Evolutionary conservation across 2,113 vertebrate species (phyloP).

Genomic region (Climacteris rufus): DNA sequence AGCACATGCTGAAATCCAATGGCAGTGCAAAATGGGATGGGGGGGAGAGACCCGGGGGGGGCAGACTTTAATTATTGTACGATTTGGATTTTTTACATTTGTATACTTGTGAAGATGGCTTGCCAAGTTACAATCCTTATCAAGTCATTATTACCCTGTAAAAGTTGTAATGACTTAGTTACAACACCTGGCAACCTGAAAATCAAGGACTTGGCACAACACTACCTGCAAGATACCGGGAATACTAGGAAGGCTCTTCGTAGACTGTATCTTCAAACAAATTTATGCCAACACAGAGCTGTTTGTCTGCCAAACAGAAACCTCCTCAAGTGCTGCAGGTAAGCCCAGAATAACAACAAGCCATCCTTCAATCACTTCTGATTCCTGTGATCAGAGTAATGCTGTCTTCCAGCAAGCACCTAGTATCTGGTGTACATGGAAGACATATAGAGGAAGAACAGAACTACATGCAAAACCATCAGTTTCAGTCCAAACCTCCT

Average conservation of each 20-base stretch:
- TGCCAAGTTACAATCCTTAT: neutral
- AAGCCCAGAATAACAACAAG: neutral
- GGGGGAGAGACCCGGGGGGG: rapidly evolving
- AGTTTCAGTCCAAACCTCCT: neutral
- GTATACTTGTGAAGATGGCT: neutral
- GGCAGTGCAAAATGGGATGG: neutral
- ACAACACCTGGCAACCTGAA: neutral
- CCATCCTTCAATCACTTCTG: neutral
- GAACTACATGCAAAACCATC: neutral
- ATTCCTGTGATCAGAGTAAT: neutral
- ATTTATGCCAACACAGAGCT: neutral
- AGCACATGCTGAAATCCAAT: neutral
- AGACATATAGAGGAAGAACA: neutral
- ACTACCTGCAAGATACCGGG: neutral
- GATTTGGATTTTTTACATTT: neutral
- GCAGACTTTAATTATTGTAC: neutral
- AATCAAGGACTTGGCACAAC: neutral
- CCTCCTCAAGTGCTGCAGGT: neutral
- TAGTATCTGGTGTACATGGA: neutral
- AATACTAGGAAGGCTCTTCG: neutral
- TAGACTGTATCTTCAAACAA: neutral
- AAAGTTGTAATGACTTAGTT: neutral
- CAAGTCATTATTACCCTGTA: neutral
- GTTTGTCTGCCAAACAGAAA: neutral
- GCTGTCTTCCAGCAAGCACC: neutral